Base-by-base conservation (phyloP, 2,113 vertebrate genomes). In the Herpailurus yagouaroundi region DNA sequence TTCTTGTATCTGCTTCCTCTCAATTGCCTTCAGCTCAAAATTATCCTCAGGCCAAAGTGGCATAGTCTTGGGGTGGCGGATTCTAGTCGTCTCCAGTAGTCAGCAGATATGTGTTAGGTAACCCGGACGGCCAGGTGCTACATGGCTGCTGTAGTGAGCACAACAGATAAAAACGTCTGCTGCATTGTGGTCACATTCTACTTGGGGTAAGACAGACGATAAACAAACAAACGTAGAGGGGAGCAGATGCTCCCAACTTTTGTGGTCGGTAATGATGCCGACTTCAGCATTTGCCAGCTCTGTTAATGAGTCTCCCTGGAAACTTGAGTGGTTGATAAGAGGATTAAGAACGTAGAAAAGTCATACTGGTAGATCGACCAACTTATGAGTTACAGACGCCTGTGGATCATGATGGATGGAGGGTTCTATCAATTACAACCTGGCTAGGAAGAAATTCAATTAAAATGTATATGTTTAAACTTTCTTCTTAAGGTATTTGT, bases 401-500 rank as follows among this genome's bases (percentile, higher is more conserved):
- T 10, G 1, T 6, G 41, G 73, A 33, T 90, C 83, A 7, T 15
- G 94, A 64, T 36, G 27, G 68, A 52, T 81, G 33, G 4, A 23
- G n/a, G 36, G 36, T 45, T 89, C 81, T 63, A 38, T 92, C 57
- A 1, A 19, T 94, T 96, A 36, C n/a, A 48, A 68, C 88, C 64
- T 50, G 52, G 68, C 50, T 84, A 64, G 38, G 84, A 94, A 94
- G 80, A 95, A 68, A 96, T 94, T 96, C 79, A 96, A 94, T 97
- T 89, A 92, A 94, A 95, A 97, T 9, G 83, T 90, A 41, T 93
- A 92, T 84, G 77, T 92, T 95, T 87, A 94, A 96, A 90, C 74
- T 97, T 96, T 87, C 88, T 93, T 97, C 89, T 93, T 93, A 83
- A 97, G 74, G 64, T 97, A 95, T 96, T 98, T 98, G 93, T 91